Percentiles rank a stretch among this genome's conserved stretches.
These are phyloP conservation scores for Oscheius sp. DNA, from an alignment of 2,888 invertebrate species.

Conservation along the genomic window DNA sequence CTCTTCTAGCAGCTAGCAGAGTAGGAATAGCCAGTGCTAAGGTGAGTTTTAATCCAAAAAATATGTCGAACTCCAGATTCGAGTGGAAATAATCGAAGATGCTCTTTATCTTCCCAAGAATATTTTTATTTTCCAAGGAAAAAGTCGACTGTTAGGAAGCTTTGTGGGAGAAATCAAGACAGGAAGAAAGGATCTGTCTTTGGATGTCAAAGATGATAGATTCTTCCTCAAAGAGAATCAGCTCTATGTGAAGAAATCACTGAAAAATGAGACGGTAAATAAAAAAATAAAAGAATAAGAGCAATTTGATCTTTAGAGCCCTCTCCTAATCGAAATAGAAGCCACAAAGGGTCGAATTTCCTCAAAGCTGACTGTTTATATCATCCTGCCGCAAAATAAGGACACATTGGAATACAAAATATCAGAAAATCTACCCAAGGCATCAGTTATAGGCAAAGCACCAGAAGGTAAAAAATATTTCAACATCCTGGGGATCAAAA, in stretches of 20 bases:
- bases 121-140: conserved; percentile 1
- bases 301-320: neutral
- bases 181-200: conserved; percentile 32
- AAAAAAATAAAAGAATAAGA: neutral
- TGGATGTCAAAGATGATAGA: conserved; percentile 12
- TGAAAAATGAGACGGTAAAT: conserved; percentile 10
- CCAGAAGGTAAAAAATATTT: neutral
- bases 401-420: neutral
- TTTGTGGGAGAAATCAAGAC: conserved; percentile 32
- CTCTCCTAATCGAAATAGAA: neutral
- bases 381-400: neutral
- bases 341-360: conserved; percentile 15
- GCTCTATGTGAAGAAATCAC: neutral
- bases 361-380: conserved; percentile 2
- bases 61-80: neutral
- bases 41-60: neutral
- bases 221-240: neutral
- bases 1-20: neutral
- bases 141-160: neutral
- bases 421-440: conserved; percentile 33
- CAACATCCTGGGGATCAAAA: too few relatives aligned
- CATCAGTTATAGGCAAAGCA: conserved; percentile 24
- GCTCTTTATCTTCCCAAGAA: neutral
- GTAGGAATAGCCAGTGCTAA: conserved; percentile 13
- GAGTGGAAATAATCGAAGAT: conserved; percentile 26